These are phyloP conservation scores for Monomorium pharaonis DNA, from an alignment of 1,140 invertebrate species.

Conservation along the genomic window DNA sequence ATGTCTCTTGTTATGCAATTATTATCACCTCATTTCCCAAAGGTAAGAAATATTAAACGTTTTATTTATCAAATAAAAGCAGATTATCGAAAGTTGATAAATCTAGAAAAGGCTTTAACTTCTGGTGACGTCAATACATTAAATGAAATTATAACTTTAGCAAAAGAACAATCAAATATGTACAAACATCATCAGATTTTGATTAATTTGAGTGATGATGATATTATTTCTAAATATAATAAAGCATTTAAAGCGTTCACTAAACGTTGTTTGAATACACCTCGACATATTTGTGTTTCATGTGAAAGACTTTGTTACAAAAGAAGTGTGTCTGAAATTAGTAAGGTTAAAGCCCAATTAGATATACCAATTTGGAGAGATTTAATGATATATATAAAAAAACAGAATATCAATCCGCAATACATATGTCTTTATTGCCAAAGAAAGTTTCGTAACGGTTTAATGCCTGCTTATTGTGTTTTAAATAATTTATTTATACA, in stretches of 20 bases:
- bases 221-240: not conserved
- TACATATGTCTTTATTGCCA: not conserved
- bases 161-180: not conserved
- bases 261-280: not conserved
- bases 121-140: not conserved
- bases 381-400: not conserved
- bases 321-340: not conserved
- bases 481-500: not conserved
- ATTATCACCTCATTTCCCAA: conserved; percentile 10
- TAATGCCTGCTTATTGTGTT: not conserved
- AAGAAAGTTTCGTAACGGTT: not conserved
- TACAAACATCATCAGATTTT: not conserved
- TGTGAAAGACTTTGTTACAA: not conserved
- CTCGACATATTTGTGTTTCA: not conserved
- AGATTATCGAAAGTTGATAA: not conserved
- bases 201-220: not conserved
- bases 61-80: not conserved
- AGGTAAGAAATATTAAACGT: not conserved
- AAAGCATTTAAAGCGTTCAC: not conserved
- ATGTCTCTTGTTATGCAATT: not conserved
- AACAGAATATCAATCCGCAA: not conserved
- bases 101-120: not conserved
- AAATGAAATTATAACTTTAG: not conserved
- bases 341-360: not conserved
- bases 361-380: not conserved